phyloP scores from a whole-genome alignment of 2,113 vertebrate species.

The Madoqua kirkii region DNA sequence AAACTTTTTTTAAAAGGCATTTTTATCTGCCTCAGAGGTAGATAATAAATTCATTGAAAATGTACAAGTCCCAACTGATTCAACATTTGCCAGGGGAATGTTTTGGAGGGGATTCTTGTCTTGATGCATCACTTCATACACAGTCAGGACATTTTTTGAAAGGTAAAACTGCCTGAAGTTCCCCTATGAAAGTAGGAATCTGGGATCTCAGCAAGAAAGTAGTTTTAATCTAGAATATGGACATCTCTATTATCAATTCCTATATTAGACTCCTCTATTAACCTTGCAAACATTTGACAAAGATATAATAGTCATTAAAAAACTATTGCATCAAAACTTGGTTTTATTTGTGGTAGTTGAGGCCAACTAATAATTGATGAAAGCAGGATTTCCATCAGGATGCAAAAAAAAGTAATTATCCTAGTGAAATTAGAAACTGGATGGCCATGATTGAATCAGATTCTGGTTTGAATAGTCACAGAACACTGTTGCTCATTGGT shows the following conservation, averaged over 20 bases:
- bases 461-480: neutral
- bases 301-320: slow-evolving; percentile 37
- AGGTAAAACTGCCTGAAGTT: neutral
- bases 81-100: neutral
- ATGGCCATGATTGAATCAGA: neutral
- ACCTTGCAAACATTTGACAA: neutral
- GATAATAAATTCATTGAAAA: neutral
- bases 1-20: neutral
- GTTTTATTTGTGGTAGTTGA: slow-evolving; percentile 48
- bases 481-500: neutral
- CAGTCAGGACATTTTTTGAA: neutral
- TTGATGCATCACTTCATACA: neutral
- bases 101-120: neutral
- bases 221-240: neutral
- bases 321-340: slow-evolving; percentile 50
- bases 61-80: neutral
- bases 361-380: neutral
- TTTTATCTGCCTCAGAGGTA: neutral
- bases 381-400: neutral
- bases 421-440: slow-evolving; percentile 11
- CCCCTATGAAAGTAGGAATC: neutral
- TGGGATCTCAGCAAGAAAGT: neutral
- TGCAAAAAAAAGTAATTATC: neutral
- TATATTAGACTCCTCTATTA: neutral
- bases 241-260: neutral